Evolutionary conservation across 2,797 vertebrate genomes (phyloP), one percentile per base, ranked within the genome.

Genomic region (Alcedo quadribrachys): DNA sequence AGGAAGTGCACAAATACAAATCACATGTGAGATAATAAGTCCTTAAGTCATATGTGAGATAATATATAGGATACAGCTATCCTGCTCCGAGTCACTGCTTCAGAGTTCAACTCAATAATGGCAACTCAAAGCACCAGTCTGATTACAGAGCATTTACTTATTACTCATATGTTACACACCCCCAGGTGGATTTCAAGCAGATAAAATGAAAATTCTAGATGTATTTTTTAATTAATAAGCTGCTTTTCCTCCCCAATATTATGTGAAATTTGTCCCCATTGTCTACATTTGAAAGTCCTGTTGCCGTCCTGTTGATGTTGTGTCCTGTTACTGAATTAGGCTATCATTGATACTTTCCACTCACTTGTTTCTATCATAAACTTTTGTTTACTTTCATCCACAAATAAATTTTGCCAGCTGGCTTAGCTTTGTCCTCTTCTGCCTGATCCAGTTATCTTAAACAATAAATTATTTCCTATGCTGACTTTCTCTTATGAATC

Each of bases 131-230:
- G 35, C 21, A 85, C 15, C 24, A 45, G 18, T 27, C 55, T 85
- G 62, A 85, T 95, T 95, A 81, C 65, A 90, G 45, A 86, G 60
- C 66, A 88, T 79, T 88, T 86, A 94, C 58, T 89, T 87, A 92
- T 54, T 87, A 61, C 33, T 78, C 54, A 50, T 69, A 71, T 66
- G 63, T 89, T 92, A 91, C 92, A 78, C 58, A 83, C 25, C 7
- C 24, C 17, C 82, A 85, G 46, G 35, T 82, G 70, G 66, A 94
- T 77, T 80, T 75, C 76, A 91, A 85, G 58, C 37, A 84, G 63
- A 81, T 61, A 45, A 93, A 93, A 21, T 71, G 21, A 89, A 92
- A 90, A 63, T 55, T 92, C 76, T 62, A 78, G 46, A 62, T 68
- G n/a, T 8, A 46, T 68, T 83, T 81, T 87, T 63, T 19, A 78